Conservation (phyloP, 2,113 vertebrate species). For the Vanacampus margaritifer region DNA sequence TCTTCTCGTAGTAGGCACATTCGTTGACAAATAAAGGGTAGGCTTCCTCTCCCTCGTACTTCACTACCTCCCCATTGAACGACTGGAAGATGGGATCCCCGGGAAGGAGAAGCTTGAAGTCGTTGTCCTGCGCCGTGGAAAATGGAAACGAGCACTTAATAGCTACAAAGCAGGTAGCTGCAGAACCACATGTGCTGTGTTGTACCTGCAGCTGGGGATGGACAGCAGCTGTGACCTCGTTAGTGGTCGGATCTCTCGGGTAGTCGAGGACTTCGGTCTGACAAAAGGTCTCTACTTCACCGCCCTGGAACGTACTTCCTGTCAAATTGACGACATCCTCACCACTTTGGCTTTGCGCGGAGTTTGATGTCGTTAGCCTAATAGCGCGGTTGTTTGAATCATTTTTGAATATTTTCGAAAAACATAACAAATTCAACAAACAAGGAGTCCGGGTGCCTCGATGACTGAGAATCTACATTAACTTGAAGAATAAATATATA, state of each 20-base stretch:
- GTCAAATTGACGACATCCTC: not conserved
- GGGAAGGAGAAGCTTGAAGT: slow-evolving; percentile 65
- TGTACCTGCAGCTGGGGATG: slow-evolving; percentile 75
- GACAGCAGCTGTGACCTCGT: slow-evolving; percentile 64
- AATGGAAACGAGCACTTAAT: not conserved
- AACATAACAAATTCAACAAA: not conserved
- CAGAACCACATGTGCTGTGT: not conserved
- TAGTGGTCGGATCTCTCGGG: slow-evolving; percentile 68
- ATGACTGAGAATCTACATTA: not conserved
- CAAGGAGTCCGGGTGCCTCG: not conserved
- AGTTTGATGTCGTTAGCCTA: not conserved
- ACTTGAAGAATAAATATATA: not conserved
- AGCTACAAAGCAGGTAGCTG: too few species aligned
- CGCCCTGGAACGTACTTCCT: slow-evolving; percentile 73
- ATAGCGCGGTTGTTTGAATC: not conserved
- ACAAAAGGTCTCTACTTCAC: slow-evolving; percentile 69
- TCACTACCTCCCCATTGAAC: slow-evolving; percentile 65
- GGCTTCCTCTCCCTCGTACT: slow-evolving; percentile 60
- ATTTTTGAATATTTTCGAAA: not conserved
- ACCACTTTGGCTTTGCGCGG: not conserved
- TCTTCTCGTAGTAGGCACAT: slow-evolving; percentile 76
- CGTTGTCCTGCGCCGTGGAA: slow-evolving; percentile 62
- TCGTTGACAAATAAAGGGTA: slow-evolving; percentile 74
- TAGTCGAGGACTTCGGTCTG: slow-evolving; percentile 59
- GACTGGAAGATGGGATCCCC: slow-evolving; percentile 69